A percentile compares a stretch with the other conserved stretches of the same genome.
phyloP scores from a whole-genome alignment of 2,888 invertebrate species.

The Digitonthophagus gazella region DNA sequence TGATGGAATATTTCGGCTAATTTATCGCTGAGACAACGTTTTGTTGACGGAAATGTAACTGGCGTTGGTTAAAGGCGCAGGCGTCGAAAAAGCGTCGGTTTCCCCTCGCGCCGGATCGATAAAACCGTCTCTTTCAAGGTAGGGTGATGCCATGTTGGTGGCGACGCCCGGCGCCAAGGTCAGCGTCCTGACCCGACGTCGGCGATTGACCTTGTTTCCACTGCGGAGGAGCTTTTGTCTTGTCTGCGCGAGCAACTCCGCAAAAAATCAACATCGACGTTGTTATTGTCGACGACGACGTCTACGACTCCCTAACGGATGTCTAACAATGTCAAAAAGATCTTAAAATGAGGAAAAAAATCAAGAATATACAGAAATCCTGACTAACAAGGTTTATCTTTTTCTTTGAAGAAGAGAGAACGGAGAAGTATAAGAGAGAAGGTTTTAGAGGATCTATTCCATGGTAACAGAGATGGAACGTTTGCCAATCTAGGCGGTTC shows the following conservation, averaged over 20 bases:
- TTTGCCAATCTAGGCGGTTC: neutral
- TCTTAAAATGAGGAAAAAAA: no score
- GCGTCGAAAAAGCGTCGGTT: slow-evolving; percentile 18
- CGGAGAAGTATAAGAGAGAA: neutral
- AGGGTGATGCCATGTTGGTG: slow-evolving; percentile 37
- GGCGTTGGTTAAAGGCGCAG: slow-evolving; percentile 21
- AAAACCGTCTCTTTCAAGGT: slow-evolving; percentile 38
- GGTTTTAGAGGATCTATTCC: no score
- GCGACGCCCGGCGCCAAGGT: slow-evolving; percentile 42
- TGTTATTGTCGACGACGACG: no score
- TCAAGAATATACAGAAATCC: no score
- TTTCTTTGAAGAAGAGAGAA: neutral
- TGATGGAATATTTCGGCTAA: slow-evolving; percentile 30
- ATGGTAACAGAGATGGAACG: no score
- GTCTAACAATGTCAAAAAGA: no score
- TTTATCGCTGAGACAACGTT: slow-evolving; percentile 17
- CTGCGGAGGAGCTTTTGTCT: slow-evolving; percentile 39
- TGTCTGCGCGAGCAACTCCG: slow-evolving; percentile 23
- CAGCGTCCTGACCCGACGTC: slow-evolving; percentile 46
- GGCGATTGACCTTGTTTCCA: slow-evolving; percentile 47
- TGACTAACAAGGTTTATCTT: no score
- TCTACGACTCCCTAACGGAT: no score
- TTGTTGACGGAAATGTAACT: slow-evolving; percentile 37
- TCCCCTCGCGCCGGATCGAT: slow-evolving; percentile 33
- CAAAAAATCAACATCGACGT: neutral